A percentile compares a stretch with the other conserved stretches of the same genome.
Conservation (phyloP, 2,888 invertebrate genomes). For the Calameuta pallipes region DNA sequence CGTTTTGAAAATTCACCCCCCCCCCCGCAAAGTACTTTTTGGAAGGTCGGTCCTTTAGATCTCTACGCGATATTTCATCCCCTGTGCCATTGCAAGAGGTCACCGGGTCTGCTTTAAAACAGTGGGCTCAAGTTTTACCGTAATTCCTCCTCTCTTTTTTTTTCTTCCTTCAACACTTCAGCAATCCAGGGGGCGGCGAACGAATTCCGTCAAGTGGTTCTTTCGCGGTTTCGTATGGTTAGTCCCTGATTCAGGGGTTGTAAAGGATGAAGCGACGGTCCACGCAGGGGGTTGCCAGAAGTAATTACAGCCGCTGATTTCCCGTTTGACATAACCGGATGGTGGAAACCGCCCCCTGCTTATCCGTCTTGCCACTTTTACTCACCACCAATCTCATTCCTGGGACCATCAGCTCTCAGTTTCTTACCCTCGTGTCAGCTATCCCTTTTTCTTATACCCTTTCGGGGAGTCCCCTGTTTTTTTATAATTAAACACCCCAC, state of each 20-base stretch:
- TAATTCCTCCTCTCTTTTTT: background rate
- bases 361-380: background rate
- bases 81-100: background rate
- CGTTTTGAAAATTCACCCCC: background rate
- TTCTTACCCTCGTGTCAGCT: background rate
- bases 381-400: background rate
- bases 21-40: background rate
- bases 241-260: background rate
- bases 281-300: background rate
- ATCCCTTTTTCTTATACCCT: background rate
- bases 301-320: background rate
- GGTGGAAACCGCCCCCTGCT: background rate
- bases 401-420: background rate
- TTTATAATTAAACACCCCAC: background rate
- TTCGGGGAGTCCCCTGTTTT: background rate
- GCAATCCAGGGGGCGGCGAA: background rate
- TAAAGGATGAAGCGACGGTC: background rate
- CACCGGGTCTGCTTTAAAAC: background rate
- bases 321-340: background rate
- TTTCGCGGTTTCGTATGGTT: background rate
- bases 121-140: background rate
- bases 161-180: background rate
- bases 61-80: background rate
- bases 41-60: background rate
- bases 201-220: background rate